Conservation (phyloP, 2,113 vertebrate species). For the Struthio camelus region DNA sequence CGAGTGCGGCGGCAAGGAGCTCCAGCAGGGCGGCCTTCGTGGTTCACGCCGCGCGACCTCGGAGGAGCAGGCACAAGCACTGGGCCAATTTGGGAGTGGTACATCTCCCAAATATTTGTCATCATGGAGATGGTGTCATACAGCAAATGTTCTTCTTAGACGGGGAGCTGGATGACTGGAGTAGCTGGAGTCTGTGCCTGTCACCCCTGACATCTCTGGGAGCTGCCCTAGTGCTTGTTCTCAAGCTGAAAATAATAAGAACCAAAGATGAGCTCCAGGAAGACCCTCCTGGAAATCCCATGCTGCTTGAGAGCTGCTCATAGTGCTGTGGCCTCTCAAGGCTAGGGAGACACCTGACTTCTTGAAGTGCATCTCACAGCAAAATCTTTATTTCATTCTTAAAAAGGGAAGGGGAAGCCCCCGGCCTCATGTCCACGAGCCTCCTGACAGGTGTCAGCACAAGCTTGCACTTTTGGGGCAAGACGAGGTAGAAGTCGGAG, state of each 20-base stretch:
- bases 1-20: neutral
- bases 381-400: neutral
- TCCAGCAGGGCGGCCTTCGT: neutral
- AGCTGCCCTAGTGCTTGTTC: neutral
- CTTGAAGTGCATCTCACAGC: neutral
- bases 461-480: neutral
- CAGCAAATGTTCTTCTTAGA: neutral
- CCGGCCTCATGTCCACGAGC: neutral
- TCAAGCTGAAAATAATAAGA: neutral
- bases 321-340: neutral
- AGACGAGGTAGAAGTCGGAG: neutral
- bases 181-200: neutral
- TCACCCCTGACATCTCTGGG: accelerated
- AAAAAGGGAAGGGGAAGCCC: neutral
- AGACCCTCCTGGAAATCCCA: neutral
- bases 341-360: neutral
- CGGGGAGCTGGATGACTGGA: accelerated
- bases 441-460: neutral
- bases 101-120: neutral
- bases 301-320: accelerated
- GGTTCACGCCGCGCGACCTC: accelerated
- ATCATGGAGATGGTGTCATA: accelerated
- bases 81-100: neutral
- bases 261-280: neutral
- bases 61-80: neutral